Evolutionary conservation across 2,113 vertebrate genomes (phyloP), one percentile per base, ranked within the genome.

Genomic region (Bos indicus): DNA sequence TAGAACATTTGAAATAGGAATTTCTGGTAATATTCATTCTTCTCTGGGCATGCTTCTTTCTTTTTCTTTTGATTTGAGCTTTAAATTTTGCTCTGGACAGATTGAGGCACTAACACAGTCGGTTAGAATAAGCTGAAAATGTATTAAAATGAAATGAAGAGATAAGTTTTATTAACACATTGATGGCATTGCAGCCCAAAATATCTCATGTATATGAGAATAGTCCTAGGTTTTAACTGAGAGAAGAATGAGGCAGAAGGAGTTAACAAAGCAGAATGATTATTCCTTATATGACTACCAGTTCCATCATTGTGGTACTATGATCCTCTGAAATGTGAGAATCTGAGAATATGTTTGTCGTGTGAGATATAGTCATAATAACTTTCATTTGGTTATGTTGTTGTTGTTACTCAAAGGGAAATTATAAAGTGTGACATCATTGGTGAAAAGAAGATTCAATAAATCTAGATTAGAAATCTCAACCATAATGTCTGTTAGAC

Each of bases 141-240:
- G 3, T 54, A 94, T 95, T 94, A 96, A 96, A 97, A 92, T 30
- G 56, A 88, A 48, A 78, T 93, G 30, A 81, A 94, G 59, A 90
- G 62, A 43, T 87, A 52, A 46, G 30, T 88, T 95, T 81, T 92
- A 60, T 62, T 88, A 90, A 51, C 82, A 83, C 74, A 46, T 86
- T 83, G 48, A 82, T 90, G 19, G n/a, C 1, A 52, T 60, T n/a
- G 2, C 51, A 83, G 57, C 56, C 60, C 82, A 8, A 90, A 96
- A 78, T 89, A 83, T 60, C 56, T 90, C 48, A 14, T 33, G 6
- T 97, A 48, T 81, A 54, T 84, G 59, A 80, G 54, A 91, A 40
- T 87, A 81, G 54, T 91, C 54, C 56, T 89, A 64, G 2, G 2
- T 93, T 96, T 94, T 89, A 94, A 48, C 13, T 14, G 59, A 80